Evolutionary conservation across 2,888 invertebrate species (phyloP).

Genomic region (Nomada hirtipes): DNA sequence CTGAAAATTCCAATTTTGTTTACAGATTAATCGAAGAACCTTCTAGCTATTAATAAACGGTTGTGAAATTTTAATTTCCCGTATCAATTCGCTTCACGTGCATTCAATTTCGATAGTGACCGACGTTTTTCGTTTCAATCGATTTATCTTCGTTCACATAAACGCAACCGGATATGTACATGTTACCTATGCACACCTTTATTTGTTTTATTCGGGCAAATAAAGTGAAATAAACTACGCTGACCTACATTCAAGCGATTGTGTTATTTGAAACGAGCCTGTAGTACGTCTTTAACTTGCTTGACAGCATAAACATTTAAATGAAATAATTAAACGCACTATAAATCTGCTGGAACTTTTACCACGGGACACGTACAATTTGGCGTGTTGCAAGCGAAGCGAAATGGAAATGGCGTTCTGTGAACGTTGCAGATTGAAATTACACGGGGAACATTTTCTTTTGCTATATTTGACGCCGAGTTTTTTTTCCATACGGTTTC

Average conservation of each 20-base stretch:
- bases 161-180: background rate
- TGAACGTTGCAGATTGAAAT: background rate
- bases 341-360: background rate
- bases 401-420: constrained; percentile 14
- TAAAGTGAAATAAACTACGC: constrained; percentile 4
- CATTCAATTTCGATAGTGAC: background rate
- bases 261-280: constrained; percentile 10
- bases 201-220: constrained; percentile 16
- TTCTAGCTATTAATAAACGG: background rate
- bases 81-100: background rate
- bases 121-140: background rate
- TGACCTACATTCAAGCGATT: background rate
- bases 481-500: background rate
- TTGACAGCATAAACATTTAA: constrained; percentile 8
- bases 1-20: background rate
- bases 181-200: background rate
- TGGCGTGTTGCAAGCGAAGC: too few relatives aligned
- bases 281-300: background rate
- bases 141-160: constrained; percentile 2
- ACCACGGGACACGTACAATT: too few relatives aligned
- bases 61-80: background rate
- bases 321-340: constrained; percentile 19
- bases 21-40: background rate
- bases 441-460: background rate
- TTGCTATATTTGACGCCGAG: background rate